Conservation (phyloP, 2,113 vertebrate species). For the Semnopithecus entellus region DNA sequence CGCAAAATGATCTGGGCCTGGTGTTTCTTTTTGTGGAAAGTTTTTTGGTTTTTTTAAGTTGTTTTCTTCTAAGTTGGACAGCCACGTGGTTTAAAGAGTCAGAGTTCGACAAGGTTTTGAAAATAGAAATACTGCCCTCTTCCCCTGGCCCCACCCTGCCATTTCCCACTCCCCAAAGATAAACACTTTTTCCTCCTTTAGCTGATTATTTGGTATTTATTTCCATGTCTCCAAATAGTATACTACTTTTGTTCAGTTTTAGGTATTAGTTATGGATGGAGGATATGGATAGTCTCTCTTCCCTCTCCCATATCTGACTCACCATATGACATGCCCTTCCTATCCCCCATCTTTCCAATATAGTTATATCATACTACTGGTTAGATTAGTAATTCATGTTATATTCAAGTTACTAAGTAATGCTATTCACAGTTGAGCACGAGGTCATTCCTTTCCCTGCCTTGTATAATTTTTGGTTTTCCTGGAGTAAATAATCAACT, state of each 20-base stretch:
- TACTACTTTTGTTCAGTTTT: neutral
- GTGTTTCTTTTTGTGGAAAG: neutral
- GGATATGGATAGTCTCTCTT: neutral
- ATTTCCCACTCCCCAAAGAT: neutral
- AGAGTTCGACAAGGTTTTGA: neutral
- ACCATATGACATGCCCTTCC: neutral
- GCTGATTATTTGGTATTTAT: neutral
- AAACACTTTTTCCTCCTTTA: neutral
- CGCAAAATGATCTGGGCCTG: neutral
- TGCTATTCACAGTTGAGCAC: neutral
- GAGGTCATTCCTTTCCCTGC: neutral
- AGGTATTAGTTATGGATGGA: neutral
- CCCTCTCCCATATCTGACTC: neutral
- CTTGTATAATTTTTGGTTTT: neutral
- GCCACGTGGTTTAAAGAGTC: neutral
- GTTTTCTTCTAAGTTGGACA: constrained; percentile 20
- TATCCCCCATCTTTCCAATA: neutral
- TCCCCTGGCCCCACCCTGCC: neutral
- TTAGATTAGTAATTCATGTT: neutral
- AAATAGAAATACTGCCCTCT: constrained; percentile 1
- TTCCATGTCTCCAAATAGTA: neutral
- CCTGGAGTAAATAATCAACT: neutral
- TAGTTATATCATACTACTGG: too few relatives aligned
- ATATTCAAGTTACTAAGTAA: neutral
- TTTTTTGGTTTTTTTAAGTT: neutral